A percentile compares a stretch with the other conserved stretches of the same genome.
Conservation (phyloP, 1,140 invertebrate species). For the Rhynchophorus ferrugineus region DNA sequence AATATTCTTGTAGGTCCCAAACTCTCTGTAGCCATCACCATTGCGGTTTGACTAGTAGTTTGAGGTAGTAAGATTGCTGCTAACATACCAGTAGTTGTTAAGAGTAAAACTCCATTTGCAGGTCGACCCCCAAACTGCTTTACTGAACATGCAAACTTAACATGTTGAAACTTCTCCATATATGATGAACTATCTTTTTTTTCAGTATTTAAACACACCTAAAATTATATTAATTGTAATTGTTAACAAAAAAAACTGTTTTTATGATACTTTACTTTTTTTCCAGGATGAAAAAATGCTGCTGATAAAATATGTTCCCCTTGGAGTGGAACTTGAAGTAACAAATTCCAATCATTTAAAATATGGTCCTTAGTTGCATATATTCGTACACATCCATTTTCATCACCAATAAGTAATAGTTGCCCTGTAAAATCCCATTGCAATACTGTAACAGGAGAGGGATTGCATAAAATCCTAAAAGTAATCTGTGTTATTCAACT, state of each 20-base stretch:
- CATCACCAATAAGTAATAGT: constrained; percentile 67
- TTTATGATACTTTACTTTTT: constrained; percentile 51
- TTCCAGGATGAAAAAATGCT: constrained; percentile 79
- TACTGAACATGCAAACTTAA: constrained; percentile 70
- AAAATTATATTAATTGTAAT: constrained; percentile 29
- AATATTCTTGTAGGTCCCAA: constrained; percentile 64
- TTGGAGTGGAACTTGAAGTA: constrained; percentile 42
- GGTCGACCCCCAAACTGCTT: constrained; percentile 79
- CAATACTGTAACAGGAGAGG: constrained; percentile 60
- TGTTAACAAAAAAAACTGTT: constrained; percentile 3
- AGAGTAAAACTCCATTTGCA: constrained; percentile 69
- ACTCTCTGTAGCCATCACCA: constrained; percentile 55
- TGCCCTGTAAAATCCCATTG: constrained; percentile 81
- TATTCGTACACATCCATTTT: constrained; percentile 65
- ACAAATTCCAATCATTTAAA: constrained; percentile 68
- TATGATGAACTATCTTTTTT: constrained; percentile 77
- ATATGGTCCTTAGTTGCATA: constrained; percentile 71
- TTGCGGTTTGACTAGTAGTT: constrained; percentile 32
- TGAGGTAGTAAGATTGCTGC: constrained; percentile 56
- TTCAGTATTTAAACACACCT: constrained; percentile 55
- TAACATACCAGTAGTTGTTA: constrained; percentile 79
- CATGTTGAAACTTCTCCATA: constrained; percentile 74
- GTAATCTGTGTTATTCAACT: too few relatives aligned
- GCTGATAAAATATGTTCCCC: constrained; percentile 76
- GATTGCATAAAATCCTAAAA: constrained; percentile 48